A percentile compares a stretch with the other conserved stretches of the same genome.
Conservation (phyloP, 2,113 vertebrate genomes). For the Crocuta crocuta region DNA sequence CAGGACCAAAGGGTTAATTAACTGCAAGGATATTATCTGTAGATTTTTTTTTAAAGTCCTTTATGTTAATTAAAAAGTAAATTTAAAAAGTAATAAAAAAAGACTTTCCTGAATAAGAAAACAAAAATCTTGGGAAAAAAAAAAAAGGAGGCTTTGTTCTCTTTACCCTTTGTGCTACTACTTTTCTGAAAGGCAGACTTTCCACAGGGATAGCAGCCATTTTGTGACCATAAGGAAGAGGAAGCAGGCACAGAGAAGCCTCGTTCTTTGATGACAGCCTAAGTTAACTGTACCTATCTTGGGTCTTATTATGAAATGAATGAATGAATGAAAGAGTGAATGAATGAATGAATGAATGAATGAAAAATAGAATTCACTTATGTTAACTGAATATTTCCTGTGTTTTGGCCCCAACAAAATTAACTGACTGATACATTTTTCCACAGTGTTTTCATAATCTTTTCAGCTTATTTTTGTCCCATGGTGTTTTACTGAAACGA, state of each 20-base stretch:
- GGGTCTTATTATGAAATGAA: neutral
- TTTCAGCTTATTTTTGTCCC: slow-evolving; percentile 13
- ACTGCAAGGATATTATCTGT: neutral
- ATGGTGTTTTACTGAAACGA: neutral
- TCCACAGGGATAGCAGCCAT: neutral
- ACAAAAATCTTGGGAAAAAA: neutral
- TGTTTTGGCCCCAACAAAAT: slow-evolving; percentile 59
- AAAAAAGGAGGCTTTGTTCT: neutral
- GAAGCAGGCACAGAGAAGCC: neutral
- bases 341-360: neutral
- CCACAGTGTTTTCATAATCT: neutral
- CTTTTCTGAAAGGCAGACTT: neutral
- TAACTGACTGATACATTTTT: slow-evolving; percentile 42
- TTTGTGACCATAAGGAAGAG: neutral
- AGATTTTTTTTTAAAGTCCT: slow-evolving; percentile 12
- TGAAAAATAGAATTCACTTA: too few relatives aligned
- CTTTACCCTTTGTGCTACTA: neutral
- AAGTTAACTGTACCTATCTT: neutral
- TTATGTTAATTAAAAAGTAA: neutral
- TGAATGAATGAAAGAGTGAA: neutral
- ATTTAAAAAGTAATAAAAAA: too few relatives aligned
- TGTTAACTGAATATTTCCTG: too few relatives aligned
- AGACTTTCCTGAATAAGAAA: neutral
- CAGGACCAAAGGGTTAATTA: neutral
- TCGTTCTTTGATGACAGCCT: neutral